Evolutionary conservation across 30 jellyfish, hydroid and myxozoan genomes (phyloP).

Genomic region (Aurelia aurita complex sp. Pacific): DNA sequence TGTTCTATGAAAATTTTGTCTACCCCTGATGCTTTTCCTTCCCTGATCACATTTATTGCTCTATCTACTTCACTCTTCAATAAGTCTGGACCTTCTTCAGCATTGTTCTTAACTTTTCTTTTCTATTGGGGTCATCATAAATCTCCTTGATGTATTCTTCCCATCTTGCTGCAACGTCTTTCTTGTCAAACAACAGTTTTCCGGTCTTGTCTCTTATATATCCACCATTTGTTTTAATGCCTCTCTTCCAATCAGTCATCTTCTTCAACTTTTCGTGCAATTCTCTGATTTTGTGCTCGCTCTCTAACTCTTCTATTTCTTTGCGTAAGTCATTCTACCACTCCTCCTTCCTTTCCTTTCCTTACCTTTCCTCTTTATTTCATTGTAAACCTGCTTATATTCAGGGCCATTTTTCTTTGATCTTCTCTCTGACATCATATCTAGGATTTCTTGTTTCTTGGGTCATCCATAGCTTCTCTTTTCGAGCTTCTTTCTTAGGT

Average conservation of each 20-base stretch:
- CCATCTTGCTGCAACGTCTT: background rate
- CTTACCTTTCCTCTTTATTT: background rate
- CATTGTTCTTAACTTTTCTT: background rate
- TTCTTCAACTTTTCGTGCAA: no score
- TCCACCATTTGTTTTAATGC: no score
- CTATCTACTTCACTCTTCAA: background rate
- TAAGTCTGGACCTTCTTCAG: background rate
- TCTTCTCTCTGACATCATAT: conserved; percentile 22
- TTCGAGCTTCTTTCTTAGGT: background rate
- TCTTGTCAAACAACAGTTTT: no score
- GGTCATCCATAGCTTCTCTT: conserved; percentile 33
- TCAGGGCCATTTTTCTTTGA: background rate
- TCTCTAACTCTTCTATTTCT: conserved; percentile 2
- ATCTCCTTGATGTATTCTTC: conserved; percentile 6
- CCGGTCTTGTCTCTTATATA: no score
- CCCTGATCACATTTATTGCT: conserved; percentile 1
- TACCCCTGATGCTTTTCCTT: conserved; percentile 18
- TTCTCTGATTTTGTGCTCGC: no score
- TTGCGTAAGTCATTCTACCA: conserved; percentile 12
- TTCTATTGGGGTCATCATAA: conserved; percentile 1
- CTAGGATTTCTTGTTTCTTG: conserved; percentile 3
- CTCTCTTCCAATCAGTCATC: no score
- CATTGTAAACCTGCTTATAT: background rate
- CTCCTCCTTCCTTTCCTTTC: conserved; percentile 20
- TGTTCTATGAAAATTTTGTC: background rate